Conservation (phyloP, 2,797 vertebrate species). For the Knipowitschia caucasica region DNA sequence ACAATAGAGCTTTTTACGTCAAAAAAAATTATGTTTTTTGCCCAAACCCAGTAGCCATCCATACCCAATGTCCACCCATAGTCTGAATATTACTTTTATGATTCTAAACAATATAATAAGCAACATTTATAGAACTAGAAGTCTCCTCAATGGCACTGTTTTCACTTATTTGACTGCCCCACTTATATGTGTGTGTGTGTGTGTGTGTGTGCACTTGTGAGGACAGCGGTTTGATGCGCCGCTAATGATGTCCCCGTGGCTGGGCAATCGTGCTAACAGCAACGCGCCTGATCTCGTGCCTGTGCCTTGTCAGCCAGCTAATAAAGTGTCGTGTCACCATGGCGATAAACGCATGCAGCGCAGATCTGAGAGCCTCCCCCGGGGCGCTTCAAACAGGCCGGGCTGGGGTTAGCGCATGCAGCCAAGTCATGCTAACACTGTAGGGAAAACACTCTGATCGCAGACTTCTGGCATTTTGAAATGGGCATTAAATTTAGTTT, state of each 20-base stretch:
- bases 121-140: too few species aligned
- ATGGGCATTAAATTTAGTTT: too few species aligned
- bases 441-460: neutral
- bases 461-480: too few species aligned
- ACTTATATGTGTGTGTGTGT: too few species aligned
- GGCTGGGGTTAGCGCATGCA: neutral
- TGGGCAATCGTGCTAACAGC: conserved; percentile 57
- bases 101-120: too few species aligned
- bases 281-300: conserved; percentile 25
- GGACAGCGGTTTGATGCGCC: conserved; percentile 65
- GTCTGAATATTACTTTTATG: too few species aligned
- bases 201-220: conserved; percentile 5
- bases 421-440: neutral
- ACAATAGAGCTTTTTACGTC: too few species aligned
- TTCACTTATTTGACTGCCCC: too few species aligned
- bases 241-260: conserved; percentile 75
- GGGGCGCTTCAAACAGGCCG: neutral
- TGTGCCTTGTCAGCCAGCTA: neutral
- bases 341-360: neutral
- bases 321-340: conserved; percentile 1
- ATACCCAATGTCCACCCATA: too few species aligned
- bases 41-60: too few species aligned
- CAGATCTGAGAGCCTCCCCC: neutral
- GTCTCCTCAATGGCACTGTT: too few species aligned
- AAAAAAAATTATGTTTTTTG: too few species aligned